Percentiles rank a stretch among this genome's conserved stretches.
Evolutionary conservation across 2,888 invertebrate species (phyloP).

Genomic region (Aromia moschata): DNA sequence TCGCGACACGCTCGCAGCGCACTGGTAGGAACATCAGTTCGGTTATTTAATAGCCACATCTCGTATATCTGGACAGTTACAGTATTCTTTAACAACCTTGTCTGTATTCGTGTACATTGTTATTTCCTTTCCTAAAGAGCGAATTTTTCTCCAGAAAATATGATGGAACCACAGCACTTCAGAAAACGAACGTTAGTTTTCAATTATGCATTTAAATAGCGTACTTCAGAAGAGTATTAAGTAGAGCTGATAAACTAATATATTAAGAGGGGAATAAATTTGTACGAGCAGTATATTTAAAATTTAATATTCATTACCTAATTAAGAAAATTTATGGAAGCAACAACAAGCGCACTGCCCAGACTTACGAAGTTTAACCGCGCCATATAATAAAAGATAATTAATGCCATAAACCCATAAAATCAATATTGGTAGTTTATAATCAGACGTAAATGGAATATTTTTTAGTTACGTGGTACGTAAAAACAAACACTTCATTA

Average conservation of each 20-base stretch:
- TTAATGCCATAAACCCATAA: slow-evolving; percentile 13
- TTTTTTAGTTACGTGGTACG: background rate
- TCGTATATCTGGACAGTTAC: too few relatives aligned
- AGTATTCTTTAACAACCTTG: too few relatives aligned
- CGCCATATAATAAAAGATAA: background rate
- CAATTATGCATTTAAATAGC: background rate
- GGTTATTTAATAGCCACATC: too few relatives aligned
- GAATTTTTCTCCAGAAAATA: too few relatives aligned
- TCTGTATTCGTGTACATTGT: too few relatives aligned
- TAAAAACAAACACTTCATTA: too few relatives aligned
- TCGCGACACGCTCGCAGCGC: too few relatives aligned
- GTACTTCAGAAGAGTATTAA: background rate
- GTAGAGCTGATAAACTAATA: background rate
- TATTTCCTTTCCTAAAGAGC: too few relatives aligned
- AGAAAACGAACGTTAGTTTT: too few relatives aligned
- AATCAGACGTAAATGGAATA: slow-evolving; percentile 5
- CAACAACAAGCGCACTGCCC: background rate
- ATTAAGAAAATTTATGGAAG: background rate
- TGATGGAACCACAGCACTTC: too few relatives aligned
- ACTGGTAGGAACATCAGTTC: too few relatives aligned
- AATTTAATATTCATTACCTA: background rate
- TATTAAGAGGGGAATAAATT: background rate
- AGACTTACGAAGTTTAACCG: background rate
- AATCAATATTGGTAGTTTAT: slow-evolving; percentile 17
- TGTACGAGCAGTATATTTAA: background rate